Conservation (phyloP, 2,797 vertebrate genomes). For the Pseudotriccus pelzelni region DNA sequence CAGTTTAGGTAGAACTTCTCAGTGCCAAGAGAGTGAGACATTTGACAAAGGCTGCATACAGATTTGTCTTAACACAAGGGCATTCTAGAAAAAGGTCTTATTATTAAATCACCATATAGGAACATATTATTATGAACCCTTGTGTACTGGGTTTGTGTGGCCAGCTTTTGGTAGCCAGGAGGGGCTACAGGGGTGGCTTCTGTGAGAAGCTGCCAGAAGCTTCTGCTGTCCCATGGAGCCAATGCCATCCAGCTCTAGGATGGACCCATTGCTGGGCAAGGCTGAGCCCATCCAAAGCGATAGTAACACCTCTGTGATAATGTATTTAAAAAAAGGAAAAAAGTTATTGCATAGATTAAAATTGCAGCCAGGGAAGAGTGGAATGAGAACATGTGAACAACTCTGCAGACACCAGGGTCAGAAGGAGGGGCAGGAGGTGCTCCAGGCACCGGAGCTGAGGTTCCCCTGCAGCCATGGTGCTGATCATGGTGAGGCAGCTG, state of each 20-base stretch:
- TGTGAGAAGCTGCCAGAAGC: neutral
- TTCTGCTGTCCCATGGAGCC: neutral
- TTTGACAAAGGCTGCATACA: neutral
- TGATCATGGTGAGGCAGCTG: neutral
- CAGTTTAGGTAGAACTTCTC: neutral
- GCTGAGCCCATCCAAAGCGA: too few relatives aligned
- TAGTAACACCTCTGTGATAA: neutral
- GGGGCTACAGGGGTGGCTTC: neutral
- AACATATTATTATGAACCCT: neutral
- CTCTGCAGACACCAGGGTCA: neutral
- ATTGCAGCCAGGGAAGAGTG: neutral
- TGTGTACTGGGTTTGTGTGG: neutral
- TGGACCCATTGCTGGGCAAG: too few relatives aligned
- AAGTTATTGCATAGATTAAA: neutral
- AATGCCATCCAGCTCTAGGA: neutral
- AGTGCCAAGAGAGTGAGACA: neutral
- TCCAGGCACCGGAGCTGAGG: neutral
- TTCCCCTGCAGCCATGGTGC: neutral
- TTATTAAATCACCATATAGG: neutral
- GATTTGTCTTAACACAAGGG: neutral
- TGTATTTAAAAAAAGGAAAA: neutral
- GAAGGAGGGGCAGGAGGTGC: neutral
- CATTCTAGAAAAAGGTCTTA: neutral
- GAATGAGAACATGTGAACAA: neutral
- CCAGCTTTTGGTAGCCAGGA: neutral